Evolutionary conservation across 2,888 invertebrate genomes (phyloP), one percentile per base, ranked within the genome.

Genomic region (Epistrophe grossulariae): DNA sequence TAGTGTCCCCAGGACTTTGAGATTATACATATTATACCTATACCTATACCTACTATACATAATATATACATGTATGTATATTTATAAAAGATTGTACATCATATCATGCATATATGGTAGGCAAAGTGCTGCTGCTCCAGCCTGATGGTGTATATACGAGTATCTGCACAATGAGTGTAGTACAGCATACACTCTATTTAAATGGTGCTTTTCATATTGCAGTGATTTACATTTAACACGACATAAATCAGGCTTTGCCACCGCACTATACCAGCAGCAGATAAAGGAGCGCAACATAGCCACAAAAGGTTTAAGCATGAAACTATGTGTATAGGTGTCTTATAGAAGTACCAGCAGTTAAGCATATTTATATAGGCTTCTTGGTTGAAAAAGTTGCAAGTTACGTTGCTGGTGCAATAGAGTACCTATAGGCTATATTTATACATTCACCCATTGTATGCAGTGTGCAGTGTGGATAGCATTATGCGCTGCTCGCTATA

Each of bases 141-240:
- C 15, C 38, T 48, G 60, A 24, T 48, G 68, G 40, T 19, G 52
- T 38, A 59, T 38, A 59, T 43, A 31, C 57, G 72, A 83, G 85
- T 70, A 60, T 82, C 73, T 71, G 82, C 72, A 79, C 17, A 35
- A 57, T 57, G n/a, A n/a, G n/a, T n/a, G 45, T 17, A 48, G 28
- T 55, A 55, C 55, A 55, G 55, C 73, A 88, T 74, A 84, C 73
- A 88, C 84, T 84, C 60, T 24, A 88, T 79, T 87, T 89, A 87
- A 90, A 89, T 90, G 88, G 88, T 87, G 74, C 89, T 89, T 89
- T 90, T 89, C 89, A 89, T 89, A 89, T 88, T 88, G 88, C 88
- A 88, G 89, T 88, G 89, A 90, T 90, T 90, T 90, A 90, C 89
- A 90, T 90, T 91, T 90, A 91, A 90, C 90, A 90, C 89, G 89